Evolutionary conservation across 2,797 vertebrate genomes (phyloP).

Genomic region (Ispidina picta): DNA sequence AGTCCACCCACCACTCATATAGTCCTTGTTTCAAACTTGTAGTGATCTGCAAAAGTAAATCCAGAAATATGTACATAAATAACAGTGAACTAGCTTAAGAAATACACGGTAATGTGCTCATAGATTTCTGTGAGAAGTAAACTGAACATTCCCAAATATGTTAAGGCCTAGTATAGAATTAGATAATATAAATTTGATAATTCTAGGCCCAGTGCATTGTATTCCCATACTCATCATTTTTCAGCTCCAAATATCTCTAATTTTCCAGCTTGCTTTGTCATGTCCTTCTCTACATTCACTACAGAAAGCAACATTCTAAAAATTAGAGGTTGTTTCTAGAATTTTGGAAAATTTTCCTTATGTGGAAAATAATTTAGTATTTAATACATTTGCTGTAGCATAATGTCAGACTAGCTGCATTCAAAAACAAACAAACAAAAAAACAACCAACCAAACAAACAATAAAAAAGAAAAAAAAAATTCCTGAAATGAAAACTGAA

Average conservation of each 20-base stretch:
- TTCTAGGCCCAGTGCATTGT: background rate
- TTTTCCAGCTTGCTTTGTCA: background rate
- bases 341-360: background rate
- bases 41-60: background rate
- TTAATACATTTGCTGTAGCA: background rate
- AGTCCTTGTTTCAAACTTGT: background rate
- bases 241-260: background rate
- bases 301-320: background rate
- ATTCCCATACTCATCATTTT: background rate
- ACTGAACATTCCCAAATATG: background rate
- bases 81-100: background rate
- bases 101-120: background rate
- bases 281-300: background rate
- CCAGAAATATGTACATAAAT: background rate
- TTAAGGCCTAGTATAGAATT: background rate
- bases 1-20: background rate
- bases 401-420: background rate
- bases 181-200: background rate
- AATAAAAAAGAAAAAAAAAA: background rate
- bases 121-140: background rate
- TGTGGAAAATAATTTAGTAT: background rate
- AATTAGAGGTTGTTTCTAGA: background rate
- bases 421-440: background rate
- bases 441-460: background rate
- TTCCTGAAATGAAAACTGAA: background rate